Base-by-base conservation (phyloP, 2,888 invertebrate genomes). In the Erebia epiphron region DNA sequence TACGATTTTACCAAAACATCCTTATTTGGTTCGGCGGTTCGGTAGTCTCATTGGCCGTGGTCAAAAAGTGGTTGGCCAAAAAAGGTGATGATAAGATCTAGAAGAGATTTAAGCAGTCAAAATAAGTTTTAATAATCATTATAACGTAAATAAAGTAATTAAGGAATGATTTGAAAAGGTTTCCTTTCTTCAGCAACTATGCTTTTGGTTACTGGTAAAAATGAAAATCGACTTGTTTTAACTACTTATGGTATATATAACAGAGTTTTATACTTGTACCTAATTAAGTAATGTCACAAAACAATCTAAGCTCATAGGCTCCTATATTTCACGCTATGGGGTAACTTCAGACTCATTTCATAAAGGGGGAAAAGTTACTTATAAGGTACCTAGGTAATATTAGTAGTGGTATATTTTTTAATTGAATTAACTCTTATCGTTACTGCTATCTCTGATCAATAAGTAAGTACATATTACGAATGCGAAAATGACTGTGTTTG, bases 331-430 rank as follows among this genome's bases (percentile, higher is more conserved):
- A 61, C 60, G n/a, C 60, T 61, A 46, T 21, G 62, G 62, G 62
- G 62, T 18, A 46, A 68, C 62, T 49, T 68, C 43, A 46, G 41
- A 68, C 41, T 68, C 64, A 64, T 52, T 14, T 14, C 50, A 14
- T 63, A 35, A 8, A 21, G 62, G 43, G 63, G 50, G 52, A n/a
- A 13, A 26, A 58, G 11, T 11, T 46, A 46, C 1, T 16, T 21
- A 16, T 21, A 2, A 21, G 21, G 21, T 26, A n/a, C n/a, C n/a
- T n/a, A 35, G 35, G 35, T 35, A 35, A 35, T 52, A 43, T 21
- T 3, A 21, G 1, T 50, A 13, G 18, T 13, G 35, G 13, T 58
- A 13, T 35, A 63, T 50, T 63, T 26, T 10, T 43, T 14, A 54
- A 50, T 54, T 16, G 35, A n/a, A 54, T 52, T 52, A 41, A 50